Conservation (phyloP, 2,888 invertebrate species). For the Thecocarcelia acutangulata region DNA sequence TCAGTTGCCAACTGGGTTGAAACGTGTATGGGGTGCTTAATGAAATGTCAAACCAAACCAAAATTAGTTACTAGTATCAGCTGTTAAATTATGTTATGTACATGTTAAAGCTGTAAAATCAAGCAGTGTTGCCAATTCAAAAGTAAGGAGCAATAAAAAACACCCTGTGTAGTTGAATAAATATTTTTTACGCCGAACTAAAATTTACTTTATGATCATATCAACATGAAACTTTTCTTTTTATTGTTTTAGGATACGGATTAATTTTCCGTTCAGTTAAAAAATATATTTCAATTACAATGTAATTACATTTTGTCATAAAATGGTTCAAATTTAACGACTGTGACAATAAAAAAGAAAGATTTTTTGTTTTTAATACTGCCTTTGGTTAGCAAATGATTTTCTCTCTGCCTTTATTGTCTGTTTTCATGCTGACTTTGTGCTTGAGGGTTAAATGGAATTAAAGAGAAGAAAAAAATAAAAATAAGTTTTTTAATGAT, state of each 20-base stretch:
- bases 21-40: too few species aligned
- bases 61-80: too few species aligned
- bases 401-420: slow-evolving; percentile 18
- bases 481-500: slow-evolving; percentile 58
- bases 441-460: slow-evolving; percentile 44
- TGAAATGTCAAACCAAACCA: too few species aligned
- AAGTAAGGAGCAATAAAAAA: too few species aligned
- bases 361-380: slow-evolving; percentile 25
- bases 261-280: slow-evolving; percentile 56
- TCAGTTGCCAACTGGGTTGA: too few species aligned
- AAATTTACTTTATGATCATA: not conserved
- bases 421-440: slow-evolving; percentile 17
- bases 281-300: slow-evolving; percentile 47
- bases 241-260: slow-evolving; percentile 30
- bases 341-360: slow-evolving; percentile 35
- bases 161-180: too few species aligned
- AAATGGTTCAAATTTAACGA: slow-evolving; percentile 44
- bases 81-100: too few species aligned
- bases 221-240: slow-evolving; percentile 7
- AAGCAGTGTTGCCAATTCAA: too few species aligned
- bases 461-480: slow-evolving; percentile 17
- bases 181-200: not conserved
- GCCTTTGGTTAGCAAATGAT: slow-evolving; percentile 41
- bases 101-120: too few species aligned
- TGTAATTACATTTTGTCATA: slow-evolving; percentile 45